Evolutionary conservation across 2,113 vertebrate species (phyloP), one percentile per base, ranked within the genome.

Genomic region (Chitala chitala): DNA sequence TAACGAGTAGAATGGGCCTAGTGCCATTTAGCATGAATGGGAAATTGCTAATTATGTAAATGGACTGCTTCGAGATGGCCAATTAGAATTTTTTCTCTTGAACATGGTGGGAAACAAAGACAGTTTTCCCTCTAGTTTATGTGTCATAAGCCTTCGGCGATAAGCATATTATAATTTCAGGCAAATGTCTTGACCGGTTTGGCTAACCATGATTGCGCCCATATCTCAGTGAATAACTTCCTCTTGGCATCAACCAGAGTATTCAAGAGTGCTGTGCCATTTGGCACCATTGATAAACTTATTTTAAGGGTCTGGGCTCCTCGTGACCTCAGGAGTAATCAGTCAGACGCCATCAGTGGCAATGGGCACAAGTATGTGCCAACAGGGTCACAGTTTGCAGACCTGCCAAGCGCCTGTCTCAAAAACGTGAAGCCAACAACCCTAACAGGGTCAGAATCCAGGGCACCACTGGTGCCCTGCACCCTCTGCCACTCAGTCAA

Each of bases 191-290:
- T 66, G 44, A 71, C 17, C 63, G 72, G 44, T 69, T 51, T 44
- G 59, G 31, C 48, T 55, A 65, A 76, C 31, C 69, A 46, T 69
- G 70, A 80, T 80, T 79, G 58, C 74, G 72, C 77, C 72, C 73
- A 80, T 82, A 85, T 83, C 78, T 73, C 78, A 26, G 69, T 56
- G 76, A 84, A 86, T 64, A 75, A 84, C 79, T 86, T 86, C 82
- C 80, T 72, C 66, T 69, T 76, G 76, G 79, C 77, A 77, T 75
- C 76, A 72, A 73, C 65, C 54, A 59, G 69, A 33, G 46, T 50
- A 82, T 83, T 89, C 84, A 81, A 63, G 48, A 40, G 65, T 73
- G 69, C 74, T 56, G 55, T 74, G 69, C 61, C 55, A 81, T 84
- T 83, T 81, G 53, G 66, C 72, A 69, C 64, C 69, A 82, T 82